A percentile compares a stretch with the other conserved stretches of the same genome.
phyloP scores from a whole-genome alignment of 2,888 invertebrate species.

The Mimumesa dahlbomi region DNA sequence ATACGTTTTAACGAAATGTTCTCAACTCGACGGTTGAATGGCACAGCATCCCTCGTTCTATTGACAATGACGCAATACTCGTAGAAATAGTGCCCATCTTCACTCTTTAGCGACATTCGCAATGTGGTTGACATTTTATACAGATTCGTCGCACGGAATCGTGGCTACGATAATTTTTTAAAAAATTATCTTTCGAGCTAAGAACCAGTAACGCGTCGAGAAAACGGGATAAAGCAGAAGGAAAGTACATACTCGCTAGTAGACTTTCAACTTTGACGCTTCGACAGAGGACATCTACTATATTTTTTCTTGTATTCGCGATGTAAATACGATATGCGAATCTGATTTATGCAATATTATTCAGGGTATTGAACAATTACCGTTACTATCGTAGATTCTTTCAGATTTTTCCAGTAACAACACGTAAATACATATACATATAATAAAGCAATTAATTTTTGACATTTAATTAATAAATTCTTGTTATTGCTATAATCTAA shows the following conservation, averaged over 20 bases:
- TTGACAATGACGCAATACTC: conserved; percentile 38
- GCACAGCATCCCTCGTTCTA: conserved; percentile 37
- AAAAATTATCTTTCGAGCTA: background rate
- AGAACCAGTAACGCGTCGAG: background rate
- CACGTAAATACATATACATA: too few species aligned
- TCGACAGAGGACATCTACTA: too few species aligned
- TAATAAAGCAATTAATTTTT: too few species aligned
- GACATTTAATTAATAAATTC: too few species aligned
- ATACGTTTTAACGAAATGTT: conserved; percentile 39
- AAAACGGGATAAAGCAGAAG: conserved; percentile 7
- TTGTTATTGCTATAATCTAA: too few species aligned
- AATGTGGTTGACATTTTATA: conserved; percentile 30
- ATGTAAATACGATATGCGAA: too few species aligned
- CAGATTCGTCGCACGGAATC: conserved; percentile 8
- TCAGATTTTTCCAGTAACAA: too few species aligned
- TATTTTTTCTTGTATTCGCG: too few species aligned
- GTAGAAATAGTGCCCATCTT: conserved; percentile 43
- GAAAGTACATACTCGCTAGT: background rate
- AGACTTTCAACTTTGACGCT: background rate
- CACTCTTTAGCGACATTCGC: conserved; percentile 41
- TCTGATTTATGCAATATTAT: too few species aligned
- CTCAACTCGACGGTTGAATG: conserved; percentile 36
- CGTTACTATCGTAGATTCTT: too few species aligned
- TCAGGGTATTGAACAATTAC: too few species aligned
- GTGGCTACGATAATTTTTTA: conserved; percentile 23